Evolutionary conservation across 1,140 invertebrate genomes (phyloP), one percentile per base, ranked within the genome.

Genomic region (Camponotus pennsylvanicus): DNA sequence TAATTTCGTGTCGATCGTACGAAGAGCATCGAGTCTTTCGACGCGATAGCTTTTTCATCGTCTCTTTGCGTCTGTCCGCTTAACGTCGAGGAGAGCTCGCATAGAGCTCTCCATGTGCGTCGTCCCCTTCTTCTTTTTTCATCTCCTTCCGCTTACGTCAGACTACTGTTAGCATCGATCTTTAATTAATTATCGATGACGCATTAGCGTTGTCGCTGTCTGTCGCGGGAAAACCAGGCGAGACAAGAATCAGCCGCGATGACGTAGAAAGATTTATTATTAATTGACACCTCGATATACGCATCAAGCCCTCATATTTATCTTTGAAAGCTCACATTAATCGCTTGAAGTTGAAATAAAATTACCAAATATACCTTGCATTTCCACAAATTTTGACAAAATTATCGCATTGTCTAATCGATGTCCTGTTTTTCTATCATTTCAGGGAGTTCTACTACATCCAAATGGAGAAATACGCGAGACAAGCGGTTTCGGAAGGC

Each of bases 371-470:
- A 18, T 37, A 9, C 4, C 32, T 32, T 27, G 21, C 6, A 15
- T 0, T 42, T 57, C 0, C 18, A n/a, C n/a, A 37, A 3, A 32
- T 6, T 49, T 52, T 32, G 3, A 42, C 9, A 11, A 42, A 13
- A 6, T 13, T 32, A 37, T 37, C 42, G 34, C 34, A 7, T 61
- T 27, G 27, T 77, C 42, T 90, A 86, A 89, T 2, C 57, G 42
- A 3, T 18, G 32, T 70, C 15, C 15, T 15, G 86, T 86, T 88
- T 91, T 80, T 92, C 90, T 45, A 3, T 92, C 9, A 93, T 97
- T 97, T 64, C 97, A 99, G 99, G 95, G 99, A 99, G 96, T 99
- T 99, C 96, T 99, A 99, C 96, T 99, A 99, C 96, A 99, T 99
- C 94, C 99, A 99, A 96, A 99, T 99, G 99, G 99, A 99, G 96